These are phyloP conservation scores for Crypturellus tataupa DNA, from an alignment of 2,797 vertebrate species.

Conservation along the genomic window DNA sequence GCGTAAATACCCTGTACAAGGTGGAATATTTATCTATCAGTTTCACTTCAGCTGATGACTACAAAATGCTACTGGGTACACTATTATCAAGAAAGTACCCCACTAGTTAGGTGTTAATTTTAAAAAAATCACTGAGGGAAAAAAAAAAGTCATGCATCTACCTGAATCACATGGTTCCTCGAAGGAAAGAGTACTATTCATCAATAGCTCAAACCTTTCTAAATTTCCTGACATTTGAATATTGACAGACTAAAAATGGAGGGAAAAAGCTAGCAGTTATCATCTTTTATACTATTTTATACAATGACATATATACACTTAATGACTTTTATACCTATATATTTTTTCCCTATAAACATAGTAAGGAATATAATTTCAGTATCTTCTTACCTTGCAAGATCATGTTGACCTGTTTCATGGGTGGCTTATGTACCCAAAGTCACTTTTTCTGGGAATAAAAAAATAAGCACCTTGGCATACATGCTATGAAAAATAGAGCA, in stretches of 20 bases:
- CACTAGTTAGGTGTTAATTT: neutral
- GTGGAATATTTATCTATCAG: neutral
- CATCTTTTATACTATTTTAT: neutral
- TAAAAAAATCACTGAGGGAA: neutral
- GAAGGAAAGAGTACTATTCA: neutral
- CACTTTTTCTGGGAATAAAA: neutral
- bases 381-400: neutral
- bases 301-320: too few relatives aligned
- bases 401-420: neutral
- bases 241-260: neutral
- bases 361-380: neutral
- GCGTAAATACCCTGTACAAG: neutral
- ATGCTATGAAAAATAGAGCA: neutral
- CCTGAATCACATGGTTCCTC: neutral
- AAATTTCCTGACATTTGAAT: neutral
- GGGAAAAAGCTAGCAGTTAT: neutral
- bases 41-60: neutral
- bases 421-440: neutral
- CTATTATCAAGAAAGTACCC: neutral
- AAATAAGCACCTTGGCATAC: rapidly evolving
- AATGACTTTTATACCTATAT: neutral
- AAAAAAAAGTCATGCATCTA: neutral
- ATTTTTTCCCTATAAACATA: neutral
- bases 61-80: neutral
- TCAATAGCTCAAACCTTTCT: neutral